These are phyloP conservation scores for Carlito syrichta DNA, from an alignment of 2,113 vertebrate species.

Conservation along the genomic window DNA sequence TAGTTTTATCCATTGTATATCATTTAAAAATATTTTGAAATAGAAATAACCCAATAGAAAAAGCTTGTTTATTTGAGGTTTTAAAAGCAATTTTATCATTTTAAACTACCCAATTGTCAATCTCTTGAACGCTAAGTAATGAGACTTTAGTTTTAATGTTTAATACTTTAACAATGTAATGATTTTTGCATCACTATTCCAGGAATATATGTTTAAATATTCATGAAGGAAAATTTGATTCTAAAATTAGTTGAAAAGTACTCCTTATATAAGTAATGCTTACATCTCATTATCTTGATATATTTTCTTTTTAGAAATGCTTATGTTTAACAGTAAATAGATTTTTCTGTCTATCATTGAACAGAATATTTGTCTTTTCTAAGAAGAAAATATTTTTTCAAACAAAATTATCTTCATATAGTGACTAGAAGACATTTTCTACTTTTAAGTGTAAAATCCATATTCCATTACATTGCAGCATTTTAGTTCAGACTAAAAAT, in stretches of 20 bases:
- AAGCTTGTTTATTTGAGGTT: neutral
- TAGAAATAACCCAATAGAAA: neutral
- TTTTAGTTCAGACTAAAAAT: neutral
- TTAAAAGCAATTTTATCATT: conserved; percentile 5
- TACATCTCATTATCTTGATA: conserved; percentile 15
- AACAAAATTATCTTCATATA: neutral
- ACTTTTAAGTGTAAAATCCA: neutral
- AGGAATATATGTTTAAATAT: conserved; percentile 39
- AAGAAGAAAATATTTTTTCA: neutral
- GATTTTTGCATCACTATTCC: conserved; percentile 18
- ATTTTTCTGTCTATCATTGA: neutral
- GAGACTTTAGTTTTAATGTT: neutral
- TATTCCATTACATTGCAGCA: neutral
- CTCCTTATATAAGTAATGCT: neutral
- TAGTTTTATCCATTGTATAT: neutral
- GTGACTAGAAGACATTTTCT: neutral
- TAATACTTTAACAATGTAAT: neutral
- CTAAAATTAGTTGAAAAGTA: conserved; percentile 30
- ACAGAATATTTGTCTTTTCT: neutral
- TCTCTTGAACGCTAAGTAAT: neutral
- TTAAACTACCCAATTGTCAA: neutral
- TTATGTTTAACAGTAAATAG: conserved; percentile 40
- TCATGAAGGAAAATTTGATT: conserved; percentile 47
- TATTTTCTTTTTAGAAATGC: conserved; percentile 39
- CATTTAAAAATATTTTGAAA: neutral